Base-by-base conservation (phyloP, 2,113 vertebrate species). In the Morone chrysops region DNA sequence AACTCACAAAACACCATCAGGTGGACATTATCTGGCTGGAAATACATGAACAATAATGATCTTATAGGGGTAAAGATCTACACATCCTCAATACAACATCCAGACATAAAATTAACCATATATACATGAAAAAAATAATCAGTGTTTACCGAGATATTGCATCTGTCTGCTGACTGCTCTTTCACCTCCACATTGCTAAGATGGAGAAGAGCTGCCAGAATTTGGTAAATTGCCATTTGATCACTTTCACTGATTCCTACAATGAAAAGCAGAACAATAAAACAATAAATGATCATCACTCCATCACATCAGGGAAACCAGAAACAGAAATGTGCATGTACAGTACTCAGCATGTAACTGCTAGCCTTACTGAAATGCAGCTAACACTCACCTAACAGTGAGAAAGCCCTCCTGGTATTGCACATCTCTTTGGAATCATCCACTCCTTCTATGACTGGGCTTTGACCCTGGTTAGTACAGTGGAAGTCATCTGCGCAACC, bases 121-220 rank as follows among this genome's bases (percentile, higher is more conserved):
- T 20, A 43, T 12, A 20, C 6, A 4, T 12, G 13, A 47, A 13
- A 47, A 47, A 47, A 14, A 13, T 45, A 78, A 70, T 62, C 13
- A 8, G 51, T 56, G 31, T 96, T 97, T 95, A 99, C 98, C 88
- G 89, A 94, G 92, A 99, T 83, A 56, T 86, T 90, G 91, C 98
- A 97, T 92, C 94, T 97, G 85, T 98, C 98, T 68, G 96, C 90
- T 57, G 97, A 96, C 78, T 96, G 95, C 22, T 95, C 95, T 2
- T 92, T 96, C 89, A 99, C 94, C 13, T 95, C 95, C 91, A 99
- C 97, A 0, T 99, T 99, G 79, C 98, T 97, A 76, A 99, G 91
- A 90, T 99, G 98, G 92, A 99, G 98, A 91, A 99, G 94, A 62
- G 96, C 96, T 84, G 97, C 97, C 80, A 99, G 94, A 89, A 99